Percentiles rank a stretch among this genome's conserved stretches.
phyloP scores from a whole-genome alignment of 1,140 invertebrate species.

The Hormaphis cornu region DNA sequence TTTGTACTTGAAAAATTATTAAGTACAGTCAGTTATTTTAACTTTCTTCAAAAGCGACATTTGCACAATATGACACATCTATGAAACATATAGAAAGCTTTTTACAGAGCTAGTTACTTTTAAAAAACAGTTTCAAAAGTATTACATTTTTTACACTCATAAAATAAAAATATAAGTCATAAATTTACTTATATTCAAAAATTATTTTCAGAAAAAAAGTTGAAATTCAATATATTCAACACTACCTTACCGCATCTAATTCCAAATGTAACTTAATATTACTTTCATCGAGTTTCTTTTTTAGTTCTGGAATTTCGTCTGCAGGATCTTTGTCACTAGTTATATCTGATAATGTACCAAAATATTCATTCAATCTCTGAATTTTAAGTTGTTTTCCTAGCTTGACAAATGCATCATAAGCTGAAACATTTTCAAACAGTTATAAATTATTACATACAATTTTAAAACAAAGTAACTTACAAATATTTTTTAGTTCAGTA shows the following conservation, averaged over 20 bases:
- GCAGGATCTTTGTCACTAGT: background rate
- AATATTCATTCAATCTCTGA: background rate
- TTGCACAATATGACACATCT: no score
- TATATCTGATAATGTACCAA: background rate
- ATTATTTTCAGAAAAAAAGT: background rate
- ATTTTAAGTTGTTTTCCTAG: background rate
- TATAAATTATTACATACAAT: background rate
- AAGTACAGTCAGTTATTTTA: no score
- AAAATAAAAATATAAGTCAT: background rate
- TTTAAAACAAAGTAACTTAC: background rate
- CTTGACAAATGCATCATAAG: conserved; percentile 2
- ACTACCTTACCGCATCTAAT: background rate
- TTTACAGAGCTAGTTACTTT: no score
- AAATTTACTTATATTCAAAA: no score
- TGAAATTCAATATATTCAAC: no score
- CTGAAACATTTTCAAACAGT: background rate
- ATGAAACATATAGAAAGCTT: no score
- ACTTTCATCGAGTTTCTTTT: conserved; percentile 16
- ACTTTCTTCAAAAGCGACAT: no score
- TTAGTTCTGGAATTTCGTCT: background rate
- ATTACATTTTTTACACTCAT: background rate
- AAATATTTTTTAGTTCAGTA: background rate
- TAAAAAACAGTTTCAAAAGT: no score
- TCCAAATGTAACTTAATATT: background rate
- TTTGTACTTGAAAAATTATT: no score